Evolutionary conservation across 2,797 vertebrate genomes (phyloP).

Genomic region (Lateolabrax maculatus): DNA sequence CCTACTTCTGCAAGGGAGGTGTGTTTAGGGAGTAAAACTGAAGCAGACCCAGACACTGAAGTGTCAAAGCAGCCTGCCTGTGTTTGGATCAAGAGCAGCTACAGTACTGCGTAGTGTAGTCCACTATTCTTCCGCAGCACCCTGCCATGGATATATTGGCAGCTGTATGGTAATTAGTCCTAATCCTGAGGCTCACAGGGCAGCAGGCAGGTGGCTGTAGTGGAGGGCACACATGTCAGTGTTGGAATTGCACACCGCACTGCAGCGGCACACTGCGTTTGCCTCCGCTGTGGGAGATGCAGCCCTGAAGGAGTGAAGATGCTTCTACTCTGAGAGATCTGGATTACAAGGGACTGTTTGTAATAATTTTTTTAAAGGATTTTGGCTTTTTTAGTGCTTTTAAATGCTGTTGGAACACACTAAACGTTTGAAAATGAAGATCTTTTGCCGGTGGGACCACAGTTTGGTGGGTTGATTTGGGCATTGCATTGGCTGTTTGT

Average conservation of each 20-base stretch:
- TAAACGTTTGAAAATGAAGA: constrained; percentile 87
- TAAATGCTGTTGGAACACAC: constrained; percentile 73
- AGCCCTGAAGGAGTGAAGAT: constrained; percentile 11
- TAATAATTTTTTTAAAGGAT: neutral
- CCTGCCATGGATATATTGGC: constrained; percentile 60
- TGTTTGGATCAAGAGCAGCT: constrained; percentile 51
- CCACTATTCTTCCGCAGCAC: constrained; percentile 15
- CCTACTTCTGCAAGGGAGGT: constrained; percentile 41
- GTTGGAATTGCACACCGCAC: constrained; percentile 58
- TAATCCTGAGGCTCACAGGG: constrained; percentile 63
- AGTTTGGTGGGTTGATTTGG: constrained; percentile 85
- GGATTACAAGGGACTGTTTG: neutral
- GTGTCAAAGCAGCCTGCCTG: constrained; percentile 36
- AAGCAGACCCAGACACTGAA: constrained; percentile 6
- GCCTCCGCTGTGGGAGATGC: constrained; percentile 10
- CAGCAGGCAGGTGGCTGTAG: constrained; percentile 75
- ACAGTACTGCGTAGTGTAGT: constrained; percentile 27
- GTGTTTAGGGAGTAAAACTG: constrained; percentile 42
- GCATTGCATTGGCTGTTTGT: constrained; percentile 4
- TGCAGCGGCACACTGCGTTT: constrained; percentile 24
- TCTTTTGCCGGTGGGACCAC: constrained; percentile 85
- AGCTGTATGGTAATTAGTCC: constrained; percentile 91
- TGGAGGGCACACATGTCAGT: constrained; percentile 51
- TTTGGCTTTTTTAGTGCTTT: neutral
- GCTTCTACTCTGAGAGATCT: constrained; percentile 35